Evolutionary conservation across 1,140 invertebrate species (phyloP).

Genomic region (Drosophila kepulauana): DNA sequence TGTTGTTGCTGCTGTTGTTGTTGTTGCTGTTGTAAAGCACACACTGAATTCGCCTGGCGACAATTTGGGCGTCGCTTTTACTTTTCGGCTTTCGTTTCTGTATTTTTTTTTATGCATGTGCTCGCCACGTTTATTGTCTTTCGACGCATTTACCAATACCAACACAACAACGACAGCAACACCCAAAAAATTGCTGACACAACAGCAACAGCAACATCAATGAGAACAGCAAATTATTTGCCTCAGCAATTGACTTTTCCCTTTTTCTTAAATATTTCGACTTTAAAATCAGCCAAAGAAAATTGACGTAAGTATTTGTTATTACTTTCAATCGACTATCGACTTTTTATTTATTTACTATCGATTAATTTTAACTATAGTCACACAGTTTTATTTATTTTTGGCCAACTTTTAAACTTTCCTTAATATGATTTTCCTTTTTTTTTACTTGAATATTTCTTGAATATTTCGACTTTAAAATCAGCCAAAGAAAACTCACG

Average conservation of each 20-base stretch:
- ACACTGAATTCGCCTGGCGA: constrained; percentile 24
- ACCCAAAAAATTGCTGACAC: constrained; percentile 41
- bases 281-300: not conserved
- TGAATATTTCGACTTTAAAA: not conserved
- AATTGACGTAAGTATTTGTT: not conserved
- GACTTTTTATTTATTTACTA: not conserved
- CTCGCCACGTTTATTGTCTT: constrained; percentile 55
- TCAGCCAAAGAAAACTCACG: not conserved
- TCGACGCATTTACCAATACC: constrained; percentile 59
- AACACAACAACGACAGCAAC: constrained; percentile 32
- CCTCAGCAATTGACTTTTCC: constrained; percentile 55
- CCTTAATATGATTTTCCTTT: too few species aligned
- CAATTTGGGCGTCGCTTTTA: constrained; percentile 19
- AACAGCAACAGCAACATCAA: constrained; percentile 19
- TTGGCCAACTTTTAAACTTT: too few species aligned
- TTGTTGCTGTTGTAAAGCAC: constrained; percentile 7
- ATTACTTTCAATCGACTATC: not conserved
- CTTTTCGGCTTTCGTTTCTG: not conserved
- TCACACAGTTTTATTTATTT: too few species aligned
- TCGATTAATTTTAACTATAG: too few species aligned
- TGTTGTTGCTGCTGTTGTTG: constrained; percentile 11
- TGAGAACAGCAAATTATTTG: constrained; percentile 48
- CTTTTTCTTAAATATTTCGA: not conserved
- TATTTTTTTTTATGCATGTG: constrained; percentile 40
- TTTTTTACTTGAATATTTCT: too few species aligned